A percentile compares a stretch with the other conserved stretches of the same genome.
Evolutionary conservation across 2,888 invertebrate genomes (phyloP).

Genomic region (Morpho deidamia): DNA sequence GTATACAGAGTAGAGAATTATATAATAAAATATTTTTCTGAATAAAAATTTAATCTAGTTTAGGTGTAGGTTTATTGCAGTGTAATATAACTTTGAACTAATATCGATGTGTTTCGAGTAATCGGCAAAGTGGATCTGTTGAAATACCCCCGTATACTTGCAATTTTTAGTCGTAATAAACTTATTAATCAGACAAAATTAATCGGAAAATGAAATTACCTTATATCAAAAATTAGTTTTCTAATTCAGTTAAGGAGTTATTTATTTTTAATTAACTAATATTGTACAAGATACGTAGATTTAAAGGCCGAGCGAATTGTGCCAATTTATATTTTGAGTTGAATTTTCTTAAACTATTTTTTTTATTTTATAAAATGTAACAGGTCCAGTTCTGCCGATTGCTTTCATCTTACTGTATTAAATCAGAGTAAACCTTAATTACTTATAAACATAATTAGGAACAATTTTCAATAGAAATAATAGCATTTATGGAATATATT

Average conservation of each 20-base stretch:
- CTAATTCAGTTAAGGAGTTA: too few relatives aligned
- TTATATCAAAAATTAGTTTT: too few relatives aligned
- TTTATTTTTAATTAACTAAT: too few relatives aligned
- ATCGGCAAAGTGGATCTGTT: slow-evolving; percentile 10
- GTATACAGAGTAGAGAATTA: background rate
- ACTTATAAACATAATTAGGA: background rate
- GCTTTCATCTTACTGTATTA: background rate
- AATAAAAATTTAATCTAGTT: background rate
- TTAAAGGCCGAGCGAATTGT: too few relatives aligned
- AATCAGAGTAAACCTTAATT: background rate
- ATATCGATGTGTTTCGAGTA: background rate
- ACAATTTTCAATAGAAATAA: slow-evolving; percentile 7
- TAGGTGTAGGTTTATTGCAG: background rate
- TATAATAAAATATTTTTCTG: background rate
- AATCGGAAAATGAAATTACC: too few relatives aligned
- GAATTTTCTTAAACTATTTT: too few relatives aligned
- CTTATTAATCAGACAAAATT: too few relatives aligned
- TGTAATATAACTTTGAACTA: slow-evolving; percentile 7
- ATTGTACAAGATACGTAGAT: too few relatives aligned
- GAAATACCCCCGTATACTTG: background rate
- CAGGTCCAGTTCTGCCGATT: slow-evolving; percentile 6
- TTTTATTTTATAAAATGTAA: background rate
- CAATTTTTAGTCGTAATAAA: too few relatives aligned
- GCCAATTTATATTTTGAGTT: too few relatives aligned
- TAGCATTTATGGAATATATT: slow-evolving; percentile 13